Conservation (phyloP, 2,888 invertebrate species). For the Nematopogon swammerdamellus region DNA sequence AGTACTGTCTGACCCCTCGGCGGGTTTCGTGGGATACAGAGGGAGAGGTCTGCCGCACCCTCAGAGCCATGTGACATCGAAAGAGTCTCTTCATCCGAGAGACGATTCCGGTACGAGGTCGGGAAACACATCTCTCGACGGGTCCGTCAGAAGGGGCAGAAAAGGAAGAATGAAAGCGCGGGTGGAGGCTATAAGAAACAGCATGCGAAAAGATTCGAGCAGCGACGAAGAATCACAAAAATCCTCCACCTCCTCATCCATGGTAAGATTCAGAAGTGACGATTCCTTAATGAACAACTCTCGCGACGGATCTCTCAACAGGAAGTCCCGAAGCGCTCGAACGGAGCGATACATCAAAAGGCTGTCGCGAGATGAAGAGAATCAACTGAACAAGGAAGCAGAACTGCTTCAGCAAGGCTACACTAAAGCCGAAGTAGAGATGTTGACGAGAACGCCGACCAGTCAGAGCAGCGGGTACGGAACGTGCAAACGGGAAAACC, state of each 20-base stretch:
- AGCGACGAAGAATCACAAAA: conserved; percentile 69
- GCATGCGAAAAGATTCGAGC: conserved; percentile 61
- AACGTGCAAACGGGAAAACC: conserved; percentile 43
- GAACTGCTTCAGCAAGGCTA: conserved; percentile 47
- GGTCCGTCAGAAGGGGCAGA: conserved; percentile 48
- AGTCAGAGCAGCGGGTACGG: conserved; percentile 50
- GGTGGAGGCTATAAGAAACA: conserved; percentile 63
- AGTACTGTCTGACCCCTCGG: conserved; percentile 58
- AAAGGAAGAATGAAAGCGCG: conserved; percentile 63
- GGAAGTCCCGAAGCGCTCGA: conserved; percentile 68
- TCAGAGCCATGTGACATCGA: conserved; percentile 26
- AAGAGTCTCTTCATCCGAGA: conserved; percentile 33
- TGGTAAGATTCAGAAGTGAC: conserved; percentile 65
- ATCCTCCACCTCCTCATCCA: conserved; percentile 62
- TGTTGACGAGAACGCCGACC: conserved; percentile 50
- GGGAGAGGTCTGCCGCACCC: conserved; percentile 28
- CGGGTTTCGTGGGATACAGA: conserved; percentile 43
- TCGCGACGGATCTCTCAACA: conserved; percentile 57
- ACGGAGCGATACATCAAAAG: conserved; percentile 79
- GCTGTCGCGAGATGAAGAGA: conserved; percentile 67
- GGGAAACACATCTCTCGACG: conserved; percentile 47
- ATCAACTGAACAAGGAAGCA: conserved; percentile 52
- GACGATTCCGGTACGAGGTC: conserved; percentile 36
- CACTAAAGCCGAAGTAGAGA: conserved; percentile 51
- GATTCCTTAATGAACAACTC: conserved; percentile 60